These are phyloP conservation scores for Erythrocercus mccallii DNA, from an alignment of 2,113 vertebrate species.

Conservation along the genomic window DNA sequence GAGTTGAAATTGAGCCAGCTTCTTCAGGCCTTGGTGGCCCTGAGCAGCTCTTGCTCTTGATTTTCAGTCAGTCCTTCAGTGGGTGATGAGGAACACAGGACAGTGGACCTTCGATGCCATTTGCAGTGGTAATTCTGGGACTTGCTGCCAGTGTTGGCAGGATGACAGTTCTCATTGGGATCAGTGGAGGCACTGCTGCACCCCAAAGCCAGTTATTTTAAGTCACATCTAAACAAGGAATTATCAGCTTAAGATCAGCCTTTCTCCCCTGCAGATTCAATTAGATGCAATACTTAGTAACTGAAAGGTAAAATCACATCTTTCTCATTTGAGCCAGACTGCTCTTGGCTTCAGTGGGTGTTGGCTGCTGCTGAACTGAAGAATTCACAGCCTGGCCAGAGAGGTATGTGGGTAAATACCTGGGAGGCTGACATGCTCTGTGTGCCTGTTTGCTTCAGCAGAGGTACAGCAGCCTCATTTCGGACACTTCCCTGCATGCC, in stretches of 20 bases:
- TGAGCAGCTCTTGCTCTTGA: not conserved
- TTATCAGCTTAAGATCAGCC: constrained; percentile 22
- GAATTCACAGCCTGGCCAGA: not conserved
- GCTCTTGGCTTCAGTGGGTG: not conserved
- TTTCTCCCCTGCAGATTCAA: not conserved
- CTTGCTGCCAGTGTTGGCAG: not conserved
- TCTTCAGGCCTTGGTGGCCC: not conserved
- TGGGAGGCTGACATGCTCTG: not conserved
- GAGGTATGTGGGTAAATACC: not conserved
- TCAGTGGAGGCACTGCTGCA: not conserved
- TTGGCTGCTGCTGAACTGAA: not conserved
- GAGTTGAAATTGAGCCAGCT: not conserved
- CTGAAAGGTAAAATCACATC: not conserved
- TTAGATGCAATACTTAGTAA: not conserved
- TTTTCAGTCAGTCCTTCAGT: not conserved
- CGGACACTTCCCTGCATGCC: not conserved
- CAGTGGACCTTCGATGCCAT: not conserved
- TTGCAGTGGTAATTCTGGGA: not conserved
- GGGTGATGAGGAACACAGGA: not conserved
- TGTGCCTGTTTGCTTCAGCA: not conserved
- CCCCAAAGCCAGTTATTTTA: constrained; percentile 48
- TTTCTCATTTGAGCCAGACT: not conserved
- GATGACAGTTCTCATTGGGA: not conserved
- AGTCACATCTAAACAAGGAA: constrained; percentile 28
- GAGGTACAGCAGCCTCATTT: not conserved